Evolutionary conservation across 2,797 vertebrate genomes (phyloP).

Genomic region (Trichosurus vulpecula): DNA sequence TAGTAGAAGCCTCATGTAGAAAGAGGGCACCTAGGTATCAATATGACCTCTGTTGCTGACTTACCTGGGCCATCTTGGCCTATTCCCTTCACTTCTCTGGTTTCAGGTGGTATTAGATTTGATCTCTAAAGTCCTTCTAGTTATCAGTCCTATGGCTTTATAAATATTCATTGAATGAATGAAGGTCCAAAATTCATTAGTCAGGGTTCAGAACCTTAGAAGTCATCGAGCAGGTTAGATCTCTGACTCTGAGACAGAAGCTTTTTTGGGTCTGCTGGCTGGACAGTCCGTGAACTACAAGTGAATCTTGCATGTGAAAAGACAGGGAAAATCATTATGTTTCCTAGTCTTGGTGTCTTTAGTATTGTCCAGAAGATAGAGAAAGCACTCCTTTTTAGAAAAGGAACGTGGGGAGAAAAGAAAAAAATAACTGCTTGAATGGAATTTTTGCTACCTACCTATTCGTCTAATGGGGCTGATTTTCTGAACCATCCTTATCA

Average conservation of each 20-base stretch:
- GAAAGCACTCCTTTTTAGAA: neutral
- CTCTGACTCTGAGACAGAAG: neutral
- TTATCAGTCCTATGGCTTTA: neutral
- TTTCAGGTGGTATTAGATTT: neutral
- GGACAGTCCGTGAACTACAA: neutral
- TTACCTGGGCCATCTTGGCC: neutral
- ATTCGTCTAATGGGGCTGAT: no score
- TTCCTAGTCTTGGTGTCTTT: neutral
- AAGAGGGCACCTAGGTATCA: no score
- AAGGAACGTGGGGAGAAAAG: neutral
- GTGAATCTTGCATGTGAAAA: neutral
- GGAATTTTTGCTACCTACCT: no score
- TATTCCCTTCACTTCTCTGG: neutral
- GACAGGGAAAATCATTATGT: neutral
- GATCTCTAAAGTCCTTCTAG: neutral
- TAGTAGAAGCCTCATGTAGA: no score
- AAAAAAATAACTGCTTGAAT: no score
- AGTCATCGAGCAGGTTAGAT: neutral
- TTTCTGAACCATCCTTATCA: no score
- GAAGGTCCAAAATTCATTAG: no score
- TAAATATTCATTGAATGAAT: no score
- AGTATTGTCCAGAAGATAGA: neutral
- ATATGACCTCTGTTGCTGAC: neutral
- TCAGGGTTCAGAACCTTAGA: no score
- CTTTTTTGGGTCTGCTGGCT: neutral